Evolutionary conservation across 2,113 vertebrate genomes (phyloP), one percentile per base, ranked within the genome.

Genomic region (Sinocyclocheilus anshuiensis): DNA sequence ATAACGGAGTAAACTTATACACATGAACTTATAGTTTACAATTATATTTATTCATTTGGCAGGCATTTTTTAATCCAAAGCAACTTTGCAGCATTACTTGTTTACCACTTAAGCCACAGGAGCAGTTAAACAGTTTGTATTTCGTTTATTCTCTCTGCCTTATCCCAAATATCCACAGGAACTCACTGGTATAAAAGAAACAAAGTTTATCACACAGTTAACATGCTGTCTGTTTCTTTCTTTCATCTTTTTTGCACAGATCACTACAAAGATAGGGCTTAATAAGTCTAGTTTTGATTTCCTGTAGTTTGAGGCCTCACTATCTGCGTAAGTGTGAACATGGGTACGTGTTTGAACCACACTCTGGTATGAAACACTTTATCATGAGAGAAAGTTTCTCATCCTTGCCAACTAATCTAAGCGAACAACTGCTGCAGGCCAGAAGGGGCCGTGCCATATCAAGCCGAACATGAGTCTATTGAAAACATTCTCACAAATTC

Each of bases 401-500:
- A 88, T 87, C n/a, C 50, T 39, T 89, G 74, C 81, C 65, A 85
- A 48, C 61, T 85, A 26, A 53, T 53, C 20, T 53, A 79, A 75
- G 29, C 24, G 59, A 86, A 57, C 55, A 78, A 84, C 20, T 13
- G 2, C 12, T 74, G 22, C 13, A 20, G 72, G 45, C 72, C 77
- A 42, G 65, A 82, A 75, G 71, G 71, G 76, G 75, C 82, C 39
- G 59, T 76, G 26, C 83, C 81, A 48, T 61, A 39, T 88, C 24
- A 81, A 76, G 79, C 7, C 0, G 24, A 50, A 67, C 39, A n/a
- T n/a, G 4, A 81, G 24, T 67, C 20, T 29, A 69, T 53, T 83
- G n/a, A 78, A 82, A 80, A 85, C 77, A 81, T 69, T 87, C 83
- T 86, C 78, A 90, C 77, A 72, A 48, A 81, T 69, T 87, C 83